Conservation (phyloP, 2,113 vertebrate species). For the Emberiza fucata region DNA sequence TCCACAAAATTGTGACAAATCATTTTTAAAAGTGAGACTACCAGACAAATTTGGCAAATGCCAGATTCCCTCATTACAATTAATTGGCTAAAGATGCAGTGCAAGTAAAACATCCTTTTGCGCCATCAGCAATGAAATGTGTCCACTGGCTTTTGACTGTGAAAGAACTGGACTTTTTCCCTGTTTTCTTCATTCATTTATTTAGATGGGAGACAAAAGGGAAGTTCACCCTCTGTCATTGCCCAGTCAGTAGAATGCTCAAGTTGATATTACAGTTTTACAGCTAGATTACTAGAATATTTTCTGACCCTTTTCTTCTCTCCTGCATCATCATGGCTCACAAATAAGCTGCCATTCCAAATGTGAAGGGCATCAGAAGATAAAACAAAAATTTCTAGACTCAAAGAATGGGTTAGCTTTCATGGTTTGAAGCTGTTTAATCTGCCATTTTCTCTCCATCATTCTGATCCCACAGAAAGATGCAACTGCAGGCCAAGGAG, state of each 20-base stretch:
- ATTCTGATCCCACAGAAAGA: neutral
- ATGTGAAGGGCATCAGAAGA: rapidly evolving
- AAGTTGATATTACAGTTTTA: neutral
- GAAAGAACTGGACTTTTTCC: neutral
- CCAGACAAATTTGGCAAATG: neutral
- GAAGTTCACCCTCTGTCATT: neutral
- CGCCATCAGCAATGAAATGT: neutral
- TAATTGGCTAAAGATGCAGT: neutral
- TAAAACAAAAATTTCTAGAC: neutral
- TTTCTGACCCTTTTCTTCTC: neutral
- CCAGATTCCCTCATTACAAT: neutral
- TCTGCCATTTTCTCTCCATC: neutral
- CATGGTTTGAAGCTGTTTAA: neutral
- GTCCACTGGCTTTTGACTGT: neutral
- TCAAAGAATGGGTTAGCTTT: neutral
- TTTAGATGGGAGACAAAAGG: neutral
- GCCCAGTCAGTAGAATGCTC: neutral
- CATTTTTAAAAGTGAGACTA: neutral
- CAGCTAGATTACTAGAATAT: neutral
- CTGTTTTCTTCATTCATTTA: neutral
- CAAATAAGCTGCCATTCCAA: neutral
- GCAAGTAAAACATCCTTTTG: neutral
- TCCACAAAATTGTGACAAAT: neutral
- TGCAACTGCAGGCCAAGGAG: neutral
- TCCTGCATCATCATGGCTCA: rapidly evolving